These are phyloP conservation scores for Ivindomyrus marchei DNA, from an alignment of 2,113 vertebrate genomes.

Conservation along the genomic window DNA sequence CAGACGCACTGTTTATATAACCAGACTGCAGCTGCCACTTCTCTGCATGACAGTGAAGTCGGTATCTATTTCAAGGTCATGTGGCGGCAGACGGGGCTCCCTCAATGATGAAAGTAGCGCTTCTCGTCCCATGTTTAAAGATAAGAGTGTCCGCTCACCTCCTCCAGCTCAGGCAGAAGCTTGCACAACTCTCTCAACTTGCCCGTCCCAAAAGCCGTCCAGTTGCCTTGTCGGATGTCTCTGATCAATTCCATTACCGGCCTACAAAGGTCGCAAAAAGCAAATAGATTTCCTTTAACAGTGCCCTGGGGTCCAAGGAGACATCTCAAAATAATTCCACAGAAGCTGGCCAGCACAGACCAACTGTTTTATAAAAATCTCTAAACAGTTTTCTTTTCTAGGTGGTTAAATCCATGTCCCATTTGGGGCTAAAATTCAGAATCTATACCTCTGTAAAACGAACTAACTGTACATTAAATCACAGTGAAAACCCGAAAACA, in stretches of 20 bases:
- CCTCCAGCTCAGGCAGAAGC: constrained; percentile 62
- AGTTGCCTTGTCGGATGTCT: constrained; percentile 57
- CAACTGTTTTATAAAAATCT: background rate
- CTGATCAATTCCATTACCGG: constrained; percentile 48
- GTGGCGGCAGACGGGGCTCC: background rate
- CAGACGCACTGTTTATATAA: background rate
- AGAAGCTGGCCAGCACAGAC: background rate
- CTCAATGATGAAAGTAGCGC: no score
- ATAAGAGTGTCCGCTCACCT: constrained; percentile 49
- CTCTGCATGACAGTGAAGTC: background rate
- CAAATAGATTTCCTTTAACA: background rate
- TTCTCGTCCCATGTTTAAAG: background rate
- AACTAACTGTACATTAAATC: background rate
- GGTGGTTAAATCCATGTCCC: background rate
- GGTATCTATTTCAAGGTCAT: background rate
- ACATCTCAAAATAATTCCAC: background rate
- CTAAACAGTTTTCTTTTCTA: background rate
- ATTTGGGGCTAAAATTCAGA: background rate
- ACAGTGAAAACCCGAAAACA: background rate
- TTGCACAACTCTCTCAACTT: constrained; percentile 64
- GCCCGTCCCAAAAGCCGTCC: constrained; percentile 56
- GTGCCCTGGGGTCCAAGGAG: background rate
- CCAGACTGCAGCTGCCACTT: background rate
- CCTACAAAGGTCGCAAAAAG: constrained; percentile 38
- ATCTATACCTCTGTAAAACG: background rate